phyloP scores from a whole-genome alignment of 2,113 vertebrate genomes.

The Hemicordylus capensis region DNA sequence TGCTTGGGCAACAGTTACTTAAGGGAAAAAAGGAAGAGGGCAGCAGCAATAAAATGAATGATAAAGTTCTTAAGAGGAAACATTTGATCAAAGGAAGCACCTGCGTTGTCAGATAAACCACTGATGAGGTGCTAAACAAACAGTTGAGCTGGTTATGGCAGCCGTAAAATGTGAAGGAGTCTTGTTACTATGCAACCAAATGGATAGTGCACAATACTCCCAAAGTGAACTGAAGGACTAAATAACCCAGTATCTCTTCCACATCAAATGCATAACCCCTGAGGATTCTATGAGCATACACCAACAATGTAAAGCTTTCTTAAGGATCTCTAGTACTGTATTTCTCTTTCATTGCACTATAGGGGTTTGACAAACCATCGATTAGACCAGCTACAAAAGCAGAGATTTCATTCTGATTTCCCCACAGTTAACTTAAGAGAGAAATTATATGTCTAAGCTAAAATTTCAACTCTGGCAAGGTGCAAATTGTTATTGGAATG shows the following conservation, averaged over 20 bases:
- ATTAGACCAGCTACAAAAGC: background rate
- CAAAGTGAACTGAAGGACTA: background rate
- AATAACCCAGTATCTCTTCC: background rate
- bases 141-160: background rate
- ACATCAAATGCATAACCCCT: background rate
- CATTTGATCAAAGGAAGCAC: constrained; percentile 18
- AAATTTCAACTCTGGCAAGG: background rate
- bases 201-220: background rate
- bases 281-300: background rate
- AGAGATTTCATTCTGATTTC: background rate
- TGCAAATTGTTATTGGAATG: background rate
- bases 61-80: background rate
- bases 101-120: background rate
- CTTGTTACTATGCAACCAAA: constrained; percentile 2
- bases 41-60: background rate
- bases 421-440: background rate
- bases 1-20: background rate
- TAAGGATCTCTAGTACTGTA: background rate
- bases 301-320: constrained; percentile 2
- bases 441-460: background rate
- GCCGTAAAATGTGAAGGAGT: background rate
- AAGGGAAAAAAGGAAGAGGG: background rate
- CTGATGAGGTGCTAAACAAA: background rate
- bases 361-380: background rate
- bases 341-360: background rate